Evolutionary conservation across 2,888 invertebrate genomes (phyloP).

Genomic region (Rhorus exstirpatorius): DNA sequence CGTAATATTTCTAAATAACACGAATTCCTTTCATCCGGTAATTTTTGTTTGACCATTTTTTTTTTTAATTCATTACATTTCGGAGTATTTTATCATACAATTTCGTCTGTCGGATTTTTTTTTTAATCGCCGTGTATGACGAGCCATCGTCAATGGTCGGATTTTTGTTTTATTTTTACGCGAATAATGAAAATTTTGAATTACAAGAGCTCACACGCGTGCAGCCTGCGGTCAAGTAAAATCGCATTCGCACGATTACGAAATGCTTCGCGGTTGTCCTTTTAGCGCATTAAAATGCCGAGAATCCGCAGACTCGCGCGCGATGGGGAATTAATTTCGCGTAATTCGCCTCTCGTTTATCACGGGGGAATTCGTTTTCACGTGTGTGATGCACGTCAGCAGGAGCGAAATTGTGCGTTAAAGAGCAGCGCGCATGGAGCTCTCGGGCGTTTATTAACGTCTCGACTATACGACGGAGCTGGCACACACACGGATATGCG

Average conservation of each 20-base stretch:
- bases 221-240: too few relatives aligned
- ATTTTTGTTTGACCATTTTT: not conserved
- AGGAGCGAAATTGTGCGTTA: slow-evolving; percentile 11
- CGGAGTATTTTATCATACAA: not conserved
- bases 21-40: too few relatives aligned
- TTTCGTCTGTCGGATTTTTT: not conserved
- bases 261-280: slow-evolving; percentile 37
- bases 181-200: too few relatives aligned
- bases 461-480: slow-evolving; percentile 11
- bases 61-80: not conserved
- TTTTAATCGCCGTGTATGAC: not conserved
- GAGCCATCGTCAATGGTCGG: not conserved
- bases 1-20: too few relatives aligned
- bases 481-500: not conserved
- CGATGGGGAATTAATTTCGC: slow-evolving; percentile 38
- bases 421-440: not conserved
- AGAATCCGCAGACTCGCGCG: too few relatives aligned
- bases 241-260: too few relatives aligned
- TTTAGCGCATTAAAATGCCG: not conserved
- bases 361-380: slow-evolving; percentile 11
- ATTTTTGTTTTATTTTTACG: not conserved
- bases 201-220: too few relatives aligned
- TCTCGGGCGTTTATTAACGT: slow-evolving; percentile 17
- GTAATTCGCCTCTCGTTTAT: slow-evolving; percentile 14
- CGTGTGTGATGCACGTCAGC: not conserved